phyloP scores from a whole-genome alignment of 35 echinoderm and acorn worm species.

The Ophioderma brevispina region DNA sequence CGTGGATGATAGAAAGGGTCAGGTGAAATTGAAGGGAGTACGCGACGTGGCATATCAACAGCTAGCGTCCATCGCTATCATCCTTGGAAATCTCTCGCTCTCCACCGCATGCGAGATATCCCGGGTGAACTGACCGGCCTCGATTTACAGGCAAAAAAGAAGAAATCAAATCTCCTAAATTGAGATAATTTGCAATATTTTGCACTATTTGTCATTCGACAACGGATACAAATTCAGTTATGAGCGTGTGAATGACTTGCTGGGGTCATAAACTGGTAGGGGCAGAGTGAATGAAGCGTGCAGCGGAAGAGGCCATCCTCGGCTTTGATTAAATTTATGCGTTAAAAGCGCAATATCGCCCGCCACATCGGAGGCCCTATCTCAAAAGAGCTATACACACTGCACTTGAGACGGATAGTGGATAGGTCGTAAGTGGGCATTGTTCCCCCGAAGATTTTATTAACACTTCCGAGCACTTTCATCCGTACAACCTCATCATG shows the following conservation, averaged over 20 bases:
- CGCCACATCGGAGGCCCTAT: background rate
- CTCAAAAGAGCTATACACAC: background rate
- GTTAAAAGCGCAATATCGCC: constrained; percentile 1
- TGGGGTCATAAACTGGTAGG: background rate
- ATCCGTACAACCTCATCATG: too few relatives aligned
- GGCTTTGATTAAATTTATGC: background rate
- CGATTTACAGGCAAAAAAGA: too few relatives aligned
- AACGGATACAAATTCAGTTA: constrained; percentile 2
- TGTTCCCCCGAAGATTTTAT: background rate
- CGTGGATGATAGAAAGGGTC: too few relatives aligned
- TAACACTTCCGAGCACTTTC: too few relatives aligned
- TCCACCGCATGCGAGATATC: too few relatives aligned
- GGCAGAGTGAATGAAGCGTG: background rate
- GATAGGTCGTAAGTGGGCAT: background rate
- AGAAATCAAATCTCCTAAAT: too few relatives aligned
- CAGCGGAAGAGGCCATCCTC: background rate
- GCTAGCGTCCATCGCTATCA: too few relatives aligned
- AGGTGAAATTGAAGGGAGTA: too few relatives aligned
- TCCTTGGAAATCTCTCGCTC: too few relatives aligned
- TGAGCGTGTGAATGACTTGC: background rate
- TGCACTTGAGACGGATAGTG: background rate
- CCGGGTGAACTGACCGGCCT: too few relatives aligned
- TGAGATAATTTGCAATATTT: background rate
- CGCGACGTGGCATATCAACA: too few relatives aligned
- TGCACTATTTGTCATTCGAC: background rate